Percentiles rank a stretch among this genome's conserved stretches.
Conservation (phyloP, 1,140 invertebrate species). For the Colletes latitarsis region DNA sequence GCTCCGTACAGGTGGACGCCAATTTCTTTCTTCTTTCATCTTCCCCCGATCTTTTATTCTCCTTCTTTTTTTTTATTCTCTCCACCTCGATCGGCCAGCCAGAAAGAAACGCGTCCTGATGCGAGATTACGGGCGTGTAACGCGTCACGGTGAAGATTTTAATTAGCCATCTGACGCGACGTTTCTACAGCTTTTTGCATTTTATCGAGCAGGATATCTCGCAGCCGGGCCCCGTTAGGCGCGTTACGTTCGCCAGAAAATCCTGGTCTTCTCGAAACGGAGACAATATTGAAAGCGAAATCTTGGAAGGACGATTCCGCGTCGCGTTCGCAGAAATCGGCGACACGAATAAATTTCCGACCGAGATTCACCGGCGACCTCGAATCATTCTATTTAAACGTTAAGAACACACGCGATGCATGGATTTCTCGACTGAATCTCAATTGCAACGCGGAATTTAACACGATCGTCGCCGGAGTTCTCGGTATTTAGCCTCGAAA, state of each 20-base stretch:
- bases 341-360: no score
- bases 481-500: not conserved
- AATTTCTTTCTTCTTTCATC: not conserved
- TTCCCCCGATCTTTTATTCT: not conserved
- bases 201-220: not conserved
- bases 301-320: no score
- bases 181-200: not conserved
- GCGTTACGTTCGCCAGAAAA: not conserved
- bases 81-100: not conserved
- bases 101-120: conserved; percentile 4
- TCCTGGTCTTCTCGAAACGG: no score
- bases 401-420: not conserved
- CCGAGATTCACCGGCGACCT: no score
- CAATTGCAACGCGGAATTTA: no score
- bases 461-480: no score
- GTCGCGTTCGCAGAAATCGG: no score
- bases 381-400: no score
- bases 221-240: not conserved
- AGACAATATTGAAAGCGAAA: no score
- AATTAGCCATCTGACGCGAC: conserved; percentile 19
- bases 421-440: not conserved
- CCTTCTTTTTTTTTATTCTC: not conserved
- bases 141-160: not conserved
- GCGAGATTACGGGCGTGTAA: not conserved
- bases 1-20: conserved; percentile 41